These are phyloP conservation scores for Limnephilus lunatus DNA, from an alignment of 2,888 invertebrate species.

Conservation along the genomic window DNA sequence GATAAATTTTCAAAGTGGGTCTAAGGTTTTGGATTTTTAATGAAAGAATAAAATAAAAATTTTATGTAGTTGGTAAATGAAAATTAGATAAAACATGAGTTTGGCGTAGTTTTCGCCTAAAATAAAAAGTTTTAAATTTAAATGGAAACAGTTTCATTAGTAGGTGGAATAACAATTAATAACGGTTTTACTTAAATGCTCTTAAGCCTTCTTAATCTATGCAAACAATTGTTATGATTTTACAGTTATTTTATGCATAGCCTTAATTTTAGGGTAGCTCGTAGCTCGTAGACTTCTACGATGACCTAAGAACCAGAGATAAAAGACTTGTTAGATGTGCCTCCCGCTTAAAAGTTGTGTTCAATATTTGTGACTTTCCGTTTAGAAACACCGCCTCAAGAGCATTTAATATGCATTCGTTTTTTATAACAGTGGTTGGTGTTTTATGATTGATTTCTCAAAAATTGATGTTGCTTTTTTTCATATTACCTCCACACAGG, in stretches of 20 bases:
- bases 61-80: background rate
- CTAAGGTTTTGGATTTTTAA: background rate
- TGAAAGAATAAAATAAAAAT: background rate
- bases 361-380: no score
- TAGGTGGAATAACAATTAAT: background rate
- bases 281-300: background rate
- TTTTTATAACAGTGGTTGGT: no score
- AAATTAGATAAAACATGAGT: background rate
- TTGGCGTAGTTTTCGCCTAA: background rate
- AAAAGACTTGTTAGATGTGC: background rate
- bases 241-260: conserved; percentile 35
- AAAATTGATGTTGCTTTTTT: no score
- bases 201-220: conserved; percentile 20
- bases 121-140: conserved; percentile 24
- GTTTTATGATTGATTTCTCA: no score
- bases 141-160: background rate
- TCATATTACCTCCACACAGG: no score
- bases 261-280: background rate
- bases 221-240: conserved; percentile 42
- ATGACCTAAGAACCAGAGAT: background rate
- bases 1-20: background rate
- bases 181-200: conserved; percentile 5
- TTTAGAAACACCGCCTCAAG: no score
- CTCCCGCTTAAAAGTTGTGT: background rate
- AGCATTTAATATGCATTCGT: no score